phyloP scores from a whole-genome alignment of 2,113 vertebrate species.

The Tachuris rubrigastra region DNA sequence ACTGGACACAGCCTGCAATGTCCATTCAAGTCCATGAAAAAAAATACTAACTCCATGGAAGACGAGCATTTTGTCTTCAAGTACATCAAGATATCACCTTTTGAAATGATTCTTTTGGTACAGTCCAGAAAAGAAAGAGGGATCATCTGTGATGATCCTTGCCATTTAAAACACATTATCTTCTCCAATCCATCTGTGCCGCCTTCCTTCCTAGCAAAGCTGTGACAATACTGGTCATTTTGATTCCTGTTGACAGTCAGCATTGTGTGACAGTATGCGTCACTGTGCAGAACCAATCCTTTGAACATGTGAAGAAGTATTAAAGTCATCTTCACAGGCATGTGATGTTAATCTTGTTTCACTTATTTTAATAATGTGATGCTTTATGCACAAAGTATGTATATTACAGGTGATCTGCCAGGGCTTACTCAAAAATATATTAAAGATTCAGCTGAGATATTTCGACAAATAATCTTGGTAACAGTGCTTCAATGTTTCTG shows the following conservation, averaged over 20 bases:
- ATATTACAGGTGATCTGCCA: neutral
- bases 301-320: neutral
- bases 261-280: neutral
- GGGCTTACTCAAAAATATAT: neutral
- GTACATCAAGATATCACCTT: neutral
- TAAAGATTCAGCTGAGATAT: neutral
- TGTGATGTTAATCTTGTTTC: neutral
- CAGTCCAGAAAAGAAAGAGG: neutral
- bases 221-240: neutral
- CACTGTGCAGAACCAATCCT: neutral
- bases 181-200: neutral
- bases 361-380: neutral
- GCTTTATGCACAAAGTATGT: neutral
- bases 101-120: neutral
- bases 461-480: neutral
- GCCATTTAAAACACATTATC: neutral
- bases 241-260: neutral
- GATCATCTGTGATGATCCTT: neutral
- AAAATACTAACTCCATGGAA: neutral
- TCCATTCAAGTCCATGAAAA: neutral
- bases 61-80: neutral
- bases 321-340: neutral
- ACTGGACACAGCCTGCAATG: neutral
- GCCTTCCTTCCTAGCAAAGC: neutral
- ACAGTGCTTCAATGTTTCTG: neutral